Percentiles rank a stretch among this genome's conserved stretches.
Evolutionary conservation across 2,797 vertebrate genomes (phyloP).

Genomic region (Babyrousa celebensis): DNA sequence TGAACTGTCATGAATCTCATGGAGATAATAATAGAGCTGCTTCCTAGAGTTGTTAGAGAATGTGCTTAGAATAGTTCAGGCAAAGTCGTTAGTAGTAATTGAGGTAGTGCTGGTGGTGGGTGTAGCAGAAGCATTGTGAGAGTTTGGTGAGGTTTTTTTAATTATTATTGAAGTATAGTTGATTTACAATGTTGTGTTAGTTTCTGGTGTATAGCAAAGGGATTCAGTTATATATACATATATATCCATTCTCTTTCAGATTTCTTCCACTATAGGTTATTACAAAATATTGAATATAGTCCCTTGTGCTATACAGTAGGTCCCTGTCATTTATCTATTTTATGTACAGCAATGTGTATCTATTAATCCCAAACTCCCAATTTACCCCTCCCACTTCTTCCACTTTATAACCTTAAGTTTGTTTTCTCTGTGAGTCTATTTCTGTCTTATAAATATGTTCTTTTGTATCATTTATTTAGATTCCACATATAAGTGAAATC

Average conservation of each 20-base stretch:
- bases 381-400: not conserved
- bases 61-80: not conserved
- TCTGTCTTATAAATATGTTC: not conserved
- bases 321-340: no score
- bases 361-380: not conserved
- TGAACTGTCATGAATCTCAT: not conserved
- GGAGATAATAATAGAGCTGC: not conserved
- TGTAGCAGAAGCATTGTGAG: not conserved
- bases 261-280: not conserved
- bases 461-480: not conserved
- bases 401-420: not conserved
- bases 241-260: not conserved
- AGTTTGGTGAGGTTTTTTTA: not conserved
- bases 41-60: not conserved
- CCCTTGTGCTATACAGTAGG: not conserved
- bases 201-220: not conserved
- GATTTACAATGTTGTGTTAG: not conserved
- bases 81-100: no score
- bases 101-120: not conserved
- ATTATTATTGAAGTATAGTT: not conserved
- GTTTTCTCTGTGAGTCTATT: not conserved
- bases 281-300: no score
- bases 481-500: not conserved
- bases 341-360: not conserved
- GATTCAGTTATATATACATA: not conserved